phyloP scores from a whole-genome alignment of 2,797 vertebrate genomes.

The Pipistrellus kuhlii region DNA sequence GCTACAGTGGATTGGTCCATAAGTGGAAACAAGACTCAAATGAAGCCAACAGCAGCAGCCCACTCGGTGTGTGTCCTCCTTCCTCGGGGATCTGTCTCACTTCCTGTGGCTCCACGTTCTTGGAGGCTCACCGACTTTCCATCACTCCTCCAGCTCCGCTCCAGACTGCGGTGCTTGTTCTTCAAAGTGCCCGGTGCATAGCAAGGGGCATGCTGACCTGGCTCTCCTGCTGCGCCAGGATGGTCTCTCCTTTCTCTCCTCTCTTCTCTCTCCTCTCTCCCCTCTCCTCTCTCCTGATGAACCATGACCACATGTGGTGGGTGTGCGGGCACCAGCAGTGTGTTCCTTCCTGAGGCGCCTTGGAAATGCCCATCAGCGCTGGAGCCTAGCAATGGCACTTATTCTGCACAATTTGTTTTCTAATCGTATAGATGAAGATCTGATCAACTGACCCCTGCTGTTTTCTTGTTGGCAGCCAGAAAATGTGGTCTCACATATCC shows the following conservation, averaged over 20 bases:
- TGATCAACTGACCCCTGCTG: not conserved
- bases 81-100: no score
- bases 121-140: no score
- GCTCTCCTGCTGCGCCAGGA: no score
- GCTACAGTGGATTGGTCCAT: not conserved
- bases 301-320: fast-evolving
- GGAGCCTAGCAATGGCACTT: no score
- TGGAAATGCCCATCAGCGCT: not conserved
- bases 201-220: no score
- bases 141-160: no score
- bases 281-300: not conserved
- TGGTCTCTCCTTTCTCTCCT: no score
- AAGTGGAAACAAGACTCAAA: not conserved
- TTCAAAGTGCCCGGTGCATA: no score
- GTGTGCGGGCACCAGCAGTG: not conserved
- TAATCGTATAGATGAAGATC: not conserved
- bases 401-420: not conserved
- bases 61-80: no score
- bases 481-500: not conserved
- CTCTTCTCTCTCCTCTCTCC: no score
- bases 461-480: not conserved
- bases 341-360: fast-evolving
- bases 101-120: no score
- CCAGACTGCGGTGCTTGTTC: no score
- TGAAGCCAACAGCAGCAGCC: not conserved